Conservation (phyloP, 1,140 invertebrate genomes). For the Marisa cornuarietis region DNA sequence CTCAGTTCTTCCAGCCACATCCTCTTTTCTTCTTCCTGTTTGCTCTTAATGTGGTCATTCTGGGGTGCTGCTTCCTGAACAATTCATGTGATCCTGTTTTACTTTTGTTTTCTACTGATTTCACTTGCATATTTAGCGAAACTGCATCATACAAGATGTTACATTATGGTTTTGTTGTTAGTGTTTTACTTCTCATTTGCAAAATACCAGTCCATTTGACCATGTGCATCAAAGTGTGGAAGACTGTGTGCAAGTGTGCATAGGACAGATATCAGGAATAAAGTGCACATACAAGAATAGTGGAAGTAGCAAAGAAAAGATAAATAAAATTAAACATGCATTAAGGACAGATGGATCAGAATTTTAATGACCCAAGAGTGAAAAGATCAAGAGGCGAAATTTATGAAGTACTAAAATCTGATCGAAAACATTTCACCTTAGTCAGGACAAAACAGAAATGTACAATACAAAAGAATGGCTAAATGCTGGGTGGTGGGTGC, state of each 20-base stretch:
- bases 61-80: conserved; percentile 44
- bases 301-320: neutral
- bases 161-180: no score
- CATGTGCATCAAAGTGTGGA: neutral
- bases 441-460: no score
- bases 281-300: neutral
- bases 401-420: no score
- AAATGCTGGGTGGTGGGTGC: no score
- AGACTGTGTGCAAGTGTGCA: neutral
- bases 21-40: conserved; percentile 52
- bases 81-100: neutral
- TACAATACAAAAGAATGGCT: no score
- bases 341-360: neutral
- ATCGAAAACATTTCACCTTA: no score
- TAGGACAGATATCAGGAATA: no score
- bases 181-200: no score
- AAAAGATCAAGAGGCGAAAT: neutral
- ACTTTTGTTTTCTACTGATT: no score
- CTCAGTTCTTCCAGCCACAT: conserved; percentile 59
- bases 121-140: no score
- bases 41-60: conserved; percentile 38
- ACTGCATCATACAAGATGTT: no score
- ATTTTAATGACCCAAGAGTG: neutral
- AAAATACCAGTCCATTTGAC: no score
- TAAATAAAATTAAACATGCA: neutral